Base-by-base conservation (phyloP, 1,140 invertebrate genomes). In the Drosophila micromelanica region DNA sequence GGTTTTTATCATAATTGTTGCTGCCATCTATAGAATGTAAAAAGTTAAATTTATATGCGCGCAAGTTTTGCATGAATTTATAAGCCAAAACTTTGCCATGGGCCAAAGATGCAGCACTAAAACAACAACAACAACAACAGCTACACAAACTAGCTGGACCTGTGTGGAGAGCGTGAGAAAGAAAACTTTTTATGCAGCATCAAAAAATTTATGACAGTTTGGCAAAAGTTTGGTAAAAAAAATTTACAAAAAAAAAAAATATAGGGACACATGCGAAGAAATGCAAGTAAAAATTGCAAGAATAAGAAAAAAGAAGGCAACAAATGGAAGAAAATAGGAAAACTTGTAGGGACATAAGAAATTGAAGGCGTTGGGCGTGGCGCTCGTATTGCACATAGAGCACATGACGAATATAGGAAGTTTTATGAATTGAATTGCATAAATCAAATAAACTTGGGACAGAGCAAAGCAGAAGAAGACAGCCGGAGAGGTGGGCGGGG, bases 351-450 rank as follows among this genome's bases (percentile, higher is more conserved):
- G 7, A 62, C 40, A 54, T 73, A 55, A 27, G 59, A 59, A 57
- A 56, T 68, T 27, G 40, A 48, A 73, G 64, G 65, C 49, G 56
- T 57, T 37, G 69, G 60, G 69, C 67, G 73, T 68, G 70, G 62
- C 62, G 15, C 13, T n/a, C 38, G n/a, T 40, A 63, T 45, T 43
- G 65, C 61, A 55, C 46, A 62, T 40, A 52, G 20, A 57, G 57
- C 46, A 75, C 40, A 70, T 65, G 59, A 78, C 67, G 68, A 71
- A 75, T 67, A 57, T 71, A 73, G 54, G 48, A 82, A 90, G 55
- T 90, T 86, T 86, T 82, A 90, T 90, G 81, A 90, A 90, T 90
- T 90, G 87, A 86, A 90, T 90, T 90, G 86, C 87, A 90, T 90
- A 90, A 90, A 90, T 90, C 86, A 90, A 86, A 73, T 57, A 82